Evolutionary conservation across 92 coral and sea anemone genomes (phyloP).

Genomic region (Phenganax stokvisi): DNA sequence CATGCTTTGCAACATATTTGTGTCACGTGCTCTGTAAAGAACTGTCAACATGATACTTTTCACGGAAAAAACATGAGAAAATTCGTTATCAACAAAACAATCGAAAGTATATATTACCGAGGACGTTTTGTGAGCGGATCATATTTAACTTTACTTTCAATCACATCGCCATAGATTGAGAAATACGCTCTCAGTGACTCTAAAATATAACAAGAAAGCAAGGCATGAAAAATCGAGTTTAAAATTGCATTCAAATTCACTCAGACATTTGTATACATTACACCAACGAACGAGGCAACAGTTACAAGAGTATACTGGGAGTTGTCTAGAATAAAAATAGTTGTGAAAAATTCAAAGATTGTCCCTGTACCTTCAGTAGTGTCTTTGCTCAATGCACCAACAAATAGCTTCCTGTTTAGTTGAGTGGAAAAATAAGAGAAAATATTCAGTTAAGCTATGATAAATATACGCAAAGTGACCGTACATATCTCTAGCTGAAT

Average conservation of each 20-base stretch:
- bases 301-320: no score
- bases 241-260: no score
- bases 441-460: neutral
- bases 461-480: no score
- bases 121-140: slow-evolving; percentile 88
- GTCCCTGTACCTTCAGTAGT: slow-evolving; percentile 70
- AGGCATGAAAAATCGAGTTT: neutral
- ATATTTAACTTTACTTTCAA: slow-evolving; percentile 86
- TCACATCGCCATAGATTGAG: slow-evolving; percentile 77
- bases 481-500: no score
- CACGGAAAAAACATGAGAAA: neutral
- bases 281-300: no score
- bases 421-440: slow-evolving; percentile 16
- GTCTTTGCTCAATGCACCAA: slow-evolving; percentile 97
- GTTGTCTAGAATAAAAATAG: neutral
- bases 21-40: slow-evolving; percentile 9
- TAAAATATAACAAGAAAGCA: slow-evolving; percentile 42
- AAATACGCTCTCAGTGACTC: slow-evolving; percentile 81
- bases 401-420: slow-evolving; percentile 91
- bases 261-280: no score
- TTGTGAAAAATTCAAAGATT: slow-evolving; percentile 20
- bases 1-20: neutral
- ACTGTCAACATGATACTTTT: slow-evolving; percentile 9
- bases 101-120: slow-evolving; percentile 47
- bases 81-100: neutral